Conservation (phyloP, 2,888 invertebrate species). For the Amblyjoppa fuscipennis region DNA sequence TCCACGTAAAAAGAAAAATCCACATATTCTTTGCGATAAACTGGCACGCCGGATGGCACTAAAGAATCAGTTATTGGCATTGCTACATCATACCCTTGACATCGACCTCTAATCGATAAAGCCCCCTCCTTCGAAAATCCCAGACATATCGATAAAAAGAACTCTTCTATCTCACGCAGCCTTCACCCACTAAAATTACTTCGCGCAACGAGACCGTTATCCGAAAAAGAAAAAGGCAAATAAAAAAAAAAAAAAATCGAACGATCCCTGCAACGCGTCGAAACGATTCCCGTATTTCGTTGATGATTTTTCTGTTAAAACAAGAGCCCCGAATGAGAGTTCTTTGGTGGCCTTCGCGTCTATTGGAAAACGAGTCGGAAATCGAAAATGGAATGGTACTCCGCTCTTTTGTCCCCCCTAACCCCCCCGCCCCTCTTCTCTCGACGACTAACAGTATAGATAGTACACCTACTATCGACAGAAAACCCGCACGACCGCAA, state of each 20-base stretch:
- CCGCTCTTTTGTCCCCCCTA: background rate
- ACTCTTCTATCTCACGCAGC: background rate
- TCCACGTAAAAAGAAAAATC: background rate
- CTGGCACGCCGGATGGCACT: background rate
- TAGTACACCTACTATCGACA: conserved; percentile 40
- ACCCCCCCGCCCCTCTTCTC: background rate
- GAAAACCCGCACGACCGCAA: conserved; percentile 54
- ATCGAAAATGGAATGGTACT: conserved; percentile 59
- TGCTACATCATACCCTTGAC: background rate
- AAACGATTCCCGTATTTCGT: conserved; percentile 46
- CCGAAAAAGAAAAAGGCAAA: background rate
- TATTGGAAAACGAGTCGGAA: conserved; percentile 60
- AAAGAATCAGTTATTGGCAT: background rate
- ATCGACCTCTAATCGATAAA: background rate
- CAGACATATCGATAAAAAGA: background rate
- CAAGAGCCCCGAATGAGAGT: conserved; percentile 39
- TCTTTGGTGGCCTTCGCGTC: conserved; percentile 46
- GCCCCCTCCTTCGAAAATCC: background rate
- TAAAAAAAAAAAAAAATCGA: background rate
- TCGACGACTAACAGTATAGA: conserved; percentile 21
- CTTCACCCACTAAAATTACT: background rate
- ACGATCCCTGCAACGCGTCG: background rate
- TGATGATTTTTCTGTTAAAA: conserved; percentile 52
- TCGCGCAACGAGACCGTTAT: background rate
- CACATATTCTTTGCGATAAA: background rate